Evolutionary conservation across 2,888 invertebrate species (phyloP).

Genomic region (Globia sparganii): DNA sequence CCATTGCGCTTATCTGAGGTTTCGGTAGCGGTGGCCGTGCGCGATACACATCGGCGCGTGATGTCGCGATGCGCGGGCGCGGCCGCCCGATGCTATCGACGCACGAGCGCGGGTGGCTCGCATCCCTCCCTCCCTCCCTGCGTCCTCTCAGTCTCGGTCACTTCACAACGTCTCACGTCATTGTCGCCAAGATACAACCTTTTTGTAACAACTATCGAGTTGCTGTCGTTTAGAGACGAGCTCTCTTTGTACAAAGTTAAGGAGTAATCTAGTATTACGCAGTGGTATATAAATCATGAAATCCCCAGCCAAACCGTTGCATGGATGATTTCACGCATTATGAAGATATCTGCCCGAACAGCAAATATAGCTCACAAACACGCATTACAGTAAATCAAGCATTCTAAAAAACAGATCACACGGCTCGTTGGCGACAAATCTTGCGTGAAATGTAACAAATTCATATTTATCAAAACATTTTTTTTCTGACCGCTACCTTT

Average conservation of each 20-base stretch:
- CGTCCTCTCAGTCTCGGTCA: constrained; percentile 33
- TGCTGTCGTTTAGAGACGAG: background rate
- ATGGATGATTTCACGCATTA: constrained; percentile 3
- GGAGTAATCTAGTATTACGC: background rate
- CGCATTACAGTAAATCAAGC: constrained; percentile 49
- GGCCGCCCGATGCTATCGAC: constrained; percentile 81
- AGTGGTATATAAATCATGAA: background rate
- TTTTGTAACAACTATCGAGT: constrained; percentile 28
- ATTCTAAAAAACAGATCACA: constrained; percentile 49
- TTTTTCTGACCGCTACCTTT: constrained; percentile 68
- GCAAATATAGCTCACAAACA: constrained; percentile 32
- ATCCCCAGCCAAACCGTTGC: background rate
- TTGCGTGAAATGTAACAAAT: constrained; percentile 84
- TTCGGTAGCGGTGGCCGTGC: constrained; percentile 75
- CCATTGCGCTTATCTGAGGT: constrained; percentile 73
- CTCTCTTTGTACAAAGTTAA: background rate
- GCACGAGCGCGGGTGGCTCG: constrained; percentile 75
- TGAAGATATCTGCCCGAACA: constrained; percentile 4
- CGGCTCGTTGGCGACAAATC: constrained; percentile 73
- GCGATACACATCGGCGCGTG: constrained; percentile 85
- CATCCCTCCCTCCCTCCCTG: constrained; percentile 49
- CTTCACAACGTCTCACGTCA: constrained; percentile 55
- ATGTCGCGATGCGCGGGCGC: constrained; percentile 81
- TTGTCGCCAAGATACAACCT: constrained; percentile 37
- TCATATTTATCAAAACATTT: constrained; percentile 71